These are phyloP conservation scores for Eunapius fragilis DNA, from an alignment of 37 sponge, comb jelly and placozoan genomes.

Conservation along the genomic window DNA sequence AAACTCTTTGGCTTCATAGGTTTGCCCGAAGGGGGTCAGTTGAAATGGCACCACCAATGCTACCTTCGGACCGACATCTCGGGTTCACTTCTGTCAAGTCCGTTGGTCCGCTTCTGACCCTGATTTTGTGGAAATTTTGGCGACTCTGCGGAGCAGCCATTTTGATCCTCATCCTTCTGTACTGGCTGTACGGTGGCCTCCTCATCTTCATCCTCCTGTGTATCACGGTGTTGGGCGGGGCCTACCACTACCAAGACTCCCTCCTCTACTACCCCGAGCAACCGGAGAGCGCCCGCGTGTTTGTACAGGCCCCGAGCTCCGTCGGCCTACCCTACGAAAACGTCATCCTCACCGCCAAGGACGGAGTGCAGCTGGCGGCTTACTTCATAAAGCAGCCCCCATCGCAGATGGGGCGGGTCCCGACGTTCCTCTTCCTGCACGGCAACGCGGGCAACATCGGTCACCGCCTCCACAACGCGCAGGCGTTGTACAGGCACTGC, in stretches of 20 bases:
- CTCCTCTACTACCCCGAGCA: constrained; percentile 97
- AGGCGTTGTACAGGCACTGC: constrained; percentile 88
- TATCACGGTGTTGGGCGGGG: constrained; percentile 81
- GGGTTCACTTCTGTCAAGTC: constrained; percentile 86
- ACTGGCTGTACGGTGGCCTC: constrained; percentile 93
- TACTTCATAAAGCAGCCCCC: constrained; percentile 94
- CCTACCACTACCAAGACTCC: constrained; percentile 98
- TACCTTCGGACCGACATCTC: constrained; percentile 89
- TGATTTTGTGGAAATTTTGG: constrained; percentile 87
- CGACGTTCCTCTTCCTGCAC: constrained; percentile 91
- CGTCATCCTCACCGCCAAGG: constrained; percentile 76
- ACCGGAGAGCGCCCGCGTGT: constrained; percentile 91
- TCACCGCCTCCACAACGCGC: constrained; percentile 95
- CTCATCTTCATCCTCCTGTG: constrained; percentile 86
- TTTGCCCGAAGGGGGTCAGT: neutral
- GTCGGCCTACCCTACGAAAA: constrained; percentile 92
- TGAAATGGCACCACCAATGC: constrained; percentile 25
- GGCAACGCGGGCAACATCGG: constrained; percentile 99
- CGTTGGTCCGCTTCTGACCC: constrained; percentile 52
- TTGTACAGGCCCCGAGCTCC: constrained; percentile 93
- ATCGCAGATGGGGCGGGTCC: constrained; percentile 47
- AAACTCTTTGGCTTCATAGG: neutral
- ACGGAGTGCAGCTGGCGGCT: constrained; percentile 73
- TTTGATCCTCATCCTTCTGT: constrained; percentile 88
- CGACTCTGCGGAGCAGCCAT: constrained; percentile 89